phyloP scores from a whole-genome alignment of 2,888 invertebrate species.

The Phania funesta region DNA sequence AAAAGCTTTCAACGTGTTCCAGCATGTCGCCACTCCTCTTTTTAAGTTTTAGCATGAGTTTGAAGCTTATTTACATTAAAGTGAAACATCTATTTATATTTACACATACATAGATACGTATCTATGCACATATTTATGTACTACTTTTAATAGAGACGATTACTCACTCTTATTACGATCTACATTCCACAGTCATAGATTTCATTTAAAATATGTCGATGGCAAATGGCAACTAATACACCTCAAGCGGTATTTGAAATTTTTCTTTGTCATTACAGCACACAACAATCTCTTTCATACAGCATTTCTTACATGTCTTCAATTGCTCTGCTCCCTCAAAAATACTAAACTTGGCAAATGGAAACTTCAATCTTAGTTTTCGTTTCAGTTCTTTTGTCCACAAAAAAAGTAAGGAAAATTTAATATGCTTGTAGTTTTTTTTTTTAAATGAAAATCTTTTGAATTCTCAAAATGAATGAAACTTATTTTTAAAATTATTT shows the following conservation, averaged over 20 bases:
- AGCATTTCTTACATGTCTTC: neutral
- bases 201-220: constrained; percentile 52
- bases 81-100: neutral
- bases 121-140: neutral
- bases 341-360: constrained; percentile 16
- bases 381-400: constrained; percentile 15
- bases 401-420: constrained; percentile 2
- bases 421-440: constrained; percentile 2
- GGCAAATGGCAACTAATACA: constrained; percentile 53
- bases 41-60: neutral
- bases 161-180: constrained; percentile 19
- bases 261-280: constrained; percentile 47
- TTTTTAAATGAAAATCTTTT: constrained; percentile 58
- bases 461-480: constrained; percentile 39
- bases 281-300: constrained; percentile 9
- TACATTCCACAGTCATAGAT: constrained; percentile 18
- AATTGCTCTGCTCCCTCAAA: neutral
- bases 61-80: no score
- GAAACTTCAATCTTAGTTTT: constrained; percentile 34
- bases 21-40: neutral
- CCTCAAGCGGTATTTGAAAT: constrained; percentile 52
- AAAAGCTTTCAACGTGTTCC: no score
- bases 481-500: constrained; percentile 9
- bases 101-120: neutral
- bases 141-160: constrained; percentile 3